These are phyloP conservation scores for Neoscelio sp. DNA, from an alignment of 2,888 invertebrate species.

Conservation along the genomic window DNA sequence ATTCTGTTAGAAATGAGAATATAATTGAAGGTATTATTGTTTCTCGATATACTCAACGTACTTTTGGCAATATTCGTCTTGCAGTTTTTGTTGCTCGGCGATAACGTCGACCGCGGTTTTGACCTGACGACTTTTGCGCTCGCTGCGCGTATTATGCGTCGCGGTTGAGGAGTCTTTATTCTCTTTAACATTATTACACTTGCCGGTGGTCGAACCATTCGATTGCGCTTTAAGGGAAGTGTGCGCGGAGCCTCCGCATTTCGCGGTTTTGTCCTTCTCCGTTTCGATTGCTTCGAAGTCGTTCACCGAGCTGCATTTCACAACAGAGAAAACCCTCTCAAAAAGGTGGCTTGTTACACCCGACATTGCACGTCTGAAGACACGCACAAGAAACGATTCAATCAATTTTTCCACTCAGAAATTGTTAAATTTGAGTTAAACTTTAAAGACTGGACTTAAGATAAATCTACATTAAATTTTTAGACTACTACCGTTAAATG, in stretches of 20 bases:
- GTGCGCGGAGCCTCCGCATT: slow-evolving; percentile 77
- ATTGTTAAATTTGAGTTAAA: slow-evolving; percentile 17
- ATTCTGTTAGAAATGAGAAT: background rate
- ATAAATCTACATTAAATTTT: slow-evolving; percentile 21
- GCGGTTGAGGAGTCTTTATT: slow-evolving; percentile 79
- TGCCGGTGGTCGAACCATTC: slow-evolving; percentile 80
- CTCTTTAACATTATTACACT: slow-evolving; percentile 82
- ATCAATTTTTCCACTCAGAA: slow-evolving; percentile 49
- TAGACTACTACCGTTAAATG: slow-evolving; percentile 31
- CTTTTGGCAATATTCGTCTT: slow-evolving; percentile 84
- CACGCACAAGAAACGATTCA: slow-evolving; percentile 31
- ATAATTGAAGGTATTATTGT: no score
- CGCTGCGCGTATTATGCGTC: slow-evolving; percentile 80
- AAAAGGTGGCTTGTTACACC: slow-evolving; percentile 42
- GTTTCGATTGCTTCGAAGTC: slow-evolving; percentile 83
- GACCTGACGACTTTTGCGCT: slow-evolving; percentile 81
- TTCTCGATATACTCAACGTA: slow-evolving; percentile 70
- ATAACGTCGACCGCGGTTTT: slow-evolving; percentile 81
- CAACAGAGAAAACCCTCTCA: slow-evolving; percentile 64
- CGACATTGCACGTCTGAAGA: slow-evolving; percentile 43
- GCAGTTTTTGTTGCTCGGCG: slow-evolving; percentile 81
- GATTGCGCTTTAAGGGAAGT: slow-evolving; percentile 80
- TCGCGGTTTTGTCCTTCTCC: slow-evolving; percentile 83
- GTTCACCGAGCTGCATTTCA: slow-evolving; percentile 81
- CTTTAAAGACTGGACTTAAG: slow-evolving; percentile 1